Evolutionary conservation across 2,113 vertebrate species (phyloP).

Genomic region (Dasyornis broadbenti): DNA sequence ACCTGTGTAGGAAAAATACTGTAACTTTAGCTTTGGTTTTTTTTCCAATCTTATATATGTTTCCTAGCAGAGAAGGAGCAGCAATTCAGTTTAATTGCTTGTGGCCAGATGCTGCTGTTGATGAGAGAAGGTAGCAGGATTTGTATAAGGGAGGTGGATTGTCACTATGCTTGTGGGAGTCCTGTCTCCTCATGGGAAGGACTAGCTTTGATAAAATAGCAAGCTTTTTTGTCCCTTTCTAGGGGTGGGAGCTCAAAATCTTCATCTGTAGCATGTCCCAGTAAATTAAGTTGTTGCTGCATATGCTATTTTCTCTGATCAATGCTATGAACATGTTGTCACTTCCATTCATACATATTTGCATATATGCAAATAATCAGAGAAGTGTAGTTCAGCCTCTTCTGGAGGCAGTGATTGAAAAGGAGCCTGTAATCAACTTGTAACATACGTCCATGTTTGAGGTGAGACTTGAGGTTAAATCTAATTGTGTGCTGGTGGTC

Average conservation of each 20-base stretch:
- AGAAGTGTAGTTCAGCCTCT: not conserved
- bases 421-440: not conserved
- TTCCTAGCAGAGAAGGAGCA: not conserved
- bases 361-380: not conserved
- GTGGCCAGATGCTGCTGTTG: not conserved
- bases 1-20: not conserved
- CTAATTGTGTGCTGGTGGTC: not conserved
- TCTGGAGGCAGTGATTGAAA: not conserved
- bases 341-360: not conserved
- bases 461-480: not conserved
- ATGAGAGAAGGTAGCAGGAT: not conserved
- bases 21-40: not conserved
- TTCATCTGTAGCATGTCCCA: not conserved
- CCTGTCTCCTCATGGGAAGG: not conserved
- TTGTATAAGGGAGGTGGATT: not conserved
- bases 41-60: rapidly evolving
- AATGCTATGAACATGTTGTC: rapidly evolving
- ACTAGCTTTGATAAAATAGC: not conserved
- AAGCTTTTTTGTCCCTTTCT: not conserved
- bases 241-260: not conserved
- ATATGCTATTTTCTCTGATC: not conserved
- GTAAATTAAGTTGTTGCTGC: not conserved
- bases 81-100: not conserved
- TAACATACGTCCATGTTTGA: not conserved
- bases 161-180: not conserved